Conservation (phyloP, 2,113 vertebrate genomes). For the Hyaena hyaena region DNA sequence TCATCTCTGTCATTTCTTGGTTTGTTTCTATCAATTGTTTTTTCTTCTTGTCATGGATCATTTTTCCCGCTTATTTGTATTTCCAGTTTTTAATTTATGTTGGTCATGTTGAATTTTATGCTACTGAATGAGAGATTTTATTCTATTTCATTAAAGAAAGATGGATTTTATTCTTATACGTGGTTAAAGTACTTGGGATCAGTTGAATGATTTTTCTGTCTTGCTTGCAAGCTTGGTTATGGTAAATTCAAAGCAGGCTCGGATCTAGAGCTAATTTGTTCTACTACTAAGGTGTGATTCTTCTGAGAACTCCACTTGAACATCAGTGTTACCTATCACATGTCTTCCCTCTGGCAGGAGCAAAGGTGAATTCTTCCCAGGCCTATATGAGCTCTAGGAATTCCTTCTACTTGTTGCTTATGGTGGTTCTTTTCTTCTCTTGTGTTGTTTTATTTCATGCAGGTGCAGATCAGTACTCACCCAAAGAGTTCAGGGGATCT, state of each 20-base stretch:
- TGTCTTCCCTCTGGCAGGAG: not conserved
- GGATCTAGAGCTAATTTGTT: not conserved
- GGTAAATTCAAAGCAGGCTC: not conserved
- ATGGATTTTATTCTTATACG: not conserved
- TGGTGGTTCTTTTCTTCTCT: not conserved
- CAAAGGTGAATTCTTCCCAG: not conserved
- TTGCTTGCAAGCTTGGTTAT: not conserved
- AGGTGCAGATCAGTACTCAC: not conserved
- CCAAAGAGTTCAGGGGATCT: not conserved
- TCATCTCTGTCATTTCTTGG: not conserved
- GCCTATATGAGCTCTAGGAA: not conserved
- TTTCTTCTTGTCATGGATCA: not conserved
- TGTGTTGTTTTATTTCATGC: not conserved
- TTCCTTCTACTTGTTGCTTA: not conserved
- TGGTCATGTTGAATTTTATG: not conserved
- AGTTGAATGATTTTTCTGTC: not conserved
- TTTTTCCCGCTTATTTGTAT: not conserved
- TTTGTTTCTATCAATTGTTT: not conserved
- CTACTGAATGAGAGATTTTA: not conserved
- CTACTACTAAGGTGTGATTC: not conserved
- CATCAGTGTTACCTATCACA: not conserved
- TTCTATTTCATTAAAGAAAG: not conserved
- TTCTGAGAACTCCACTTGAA: not conserved
- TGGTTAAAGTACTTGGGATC: not conserved
- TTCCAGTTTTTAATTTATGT: not conserved